Percentiles rank a stretch among this genome's conserved stretches.
phyloP scores from a whole-genome alignment of 2,888 invertebrate genomes.

The Phengaris arion region DNA sequence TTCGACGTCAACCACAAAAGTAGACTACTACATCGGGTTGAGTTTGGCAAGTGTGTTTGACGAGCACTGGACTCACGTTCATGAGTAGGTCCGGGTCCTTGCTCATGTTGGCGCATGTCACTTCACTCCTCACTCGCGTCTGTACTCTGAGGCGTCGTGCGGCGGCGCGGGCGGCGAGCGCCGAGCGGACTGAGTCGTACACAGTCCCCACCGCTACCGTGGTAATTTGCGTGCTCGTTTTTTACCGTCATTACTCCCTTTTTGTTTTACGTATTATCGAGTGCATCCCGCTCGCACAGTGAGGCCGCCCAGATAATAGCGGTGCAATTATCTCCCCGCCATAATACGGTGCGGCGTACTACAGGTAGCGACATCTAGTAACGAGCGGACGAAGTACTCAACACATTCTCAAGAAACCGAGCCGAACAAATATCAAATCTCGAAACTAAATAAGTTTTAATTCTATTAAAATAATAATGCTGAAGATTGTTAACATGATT shows the following conservation, averaged over 20 bases:
- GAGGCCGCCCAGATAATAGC: constrained; percentile 79
- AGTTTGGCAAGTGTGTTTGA: constrained; percentile 37
- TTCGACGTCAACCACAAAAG: too few species aligned
- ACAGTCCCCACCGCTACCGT: constrained; percentile 76
- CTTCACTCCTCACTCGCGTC: constrained; percentile 68
- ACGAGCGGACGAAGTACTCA: constrained; percentile 49
- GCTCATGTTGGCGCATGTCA: constrained; percentile 74
- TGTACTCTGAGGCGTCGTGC: constrained; percentile 54
- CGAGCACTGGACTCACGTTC: constrained; percentile 70
- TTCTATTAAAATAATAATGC: too few species aligned
- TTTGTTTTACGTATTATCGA: constrained; percentile 80
- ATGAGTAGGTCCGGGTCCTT: constrained; percentile 78
- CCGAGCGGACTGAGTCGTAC: constrained; percentile 67
- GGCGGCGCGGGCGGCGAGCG: constrained; percentile 67
- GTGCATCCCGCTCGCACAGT: constrained; percentile 80
- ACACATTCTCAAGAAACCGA: not conserved
- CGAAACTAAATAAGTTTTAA: not conserved
- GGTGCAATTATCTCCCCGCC: constrained; percentile 67
- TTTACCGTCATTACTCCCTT: constrained; percentile 80
- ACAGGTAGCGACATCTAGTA: constrained; percentile 64
- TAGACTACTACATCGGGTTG: not conserved
- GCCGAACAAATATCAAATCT: too few species aligned
- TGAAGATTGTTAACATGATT: not conserved
- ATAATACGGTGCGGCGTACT: constrained; percentile 32
- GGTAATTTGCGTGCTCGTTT: constrained; percentile 80